Evolutionary conservation across 2,888 invertebrate species (phyloP).

Genomic region (Pterobdella sp.): DNA sequence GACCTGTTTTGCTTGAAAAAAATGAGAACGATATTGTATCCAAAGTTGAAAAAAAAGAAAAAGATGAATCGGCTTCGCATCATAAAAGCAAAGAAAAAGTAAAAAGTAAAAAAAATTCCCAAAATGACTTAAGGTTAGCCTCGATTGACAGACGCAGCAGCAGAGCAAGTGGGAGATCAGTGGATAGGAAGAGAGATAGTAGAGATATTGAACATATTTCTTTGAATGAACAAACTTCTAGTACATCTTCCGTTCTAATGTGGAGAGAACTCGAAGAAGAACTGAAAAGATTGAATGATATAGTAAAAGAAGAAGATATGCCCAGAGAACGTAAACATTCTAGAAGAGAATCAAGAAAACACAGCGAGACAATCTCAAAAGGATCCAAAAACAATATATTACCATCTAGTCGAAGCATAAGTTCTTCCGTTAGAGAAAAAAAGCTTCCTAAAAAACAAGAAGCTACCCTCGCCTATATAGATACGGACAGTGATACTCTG

Average conservation of each 20-base stretch:
- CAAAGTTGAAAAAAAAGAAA: background rate
- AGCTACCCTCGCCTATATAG: background rate
- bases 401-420: background rate
- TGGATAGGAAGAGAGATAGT: background rate
- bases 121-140: background rate
- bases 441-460: background rate
- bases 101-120: background rate
- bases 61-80: no score
- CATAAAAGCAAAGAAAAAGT: background rate
- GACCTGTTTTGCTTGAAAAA: background rate
- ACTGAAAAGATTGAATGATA: conserved; percentile 4
- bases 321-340: background rate
- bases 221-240: background rate
- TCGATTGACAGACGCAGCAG: background rate
- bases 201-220: background rate
- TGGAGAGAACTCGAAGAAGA: conserved; percentile 10
- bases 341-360: background rate
- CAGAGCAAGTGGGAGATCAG: background rate
- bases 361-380: background rate
- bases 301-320: background rate
- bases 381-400: background rate
- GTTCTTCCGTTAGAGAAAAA: background rate
- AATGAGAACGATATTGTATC: background rate
- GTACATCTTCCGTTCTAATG: background rate
- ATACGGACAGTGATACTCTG: background rate